Base-by-base conservation (phyloP, 1,140 invertebrate genomes). In the Cyclargus thomasi region DNA sequence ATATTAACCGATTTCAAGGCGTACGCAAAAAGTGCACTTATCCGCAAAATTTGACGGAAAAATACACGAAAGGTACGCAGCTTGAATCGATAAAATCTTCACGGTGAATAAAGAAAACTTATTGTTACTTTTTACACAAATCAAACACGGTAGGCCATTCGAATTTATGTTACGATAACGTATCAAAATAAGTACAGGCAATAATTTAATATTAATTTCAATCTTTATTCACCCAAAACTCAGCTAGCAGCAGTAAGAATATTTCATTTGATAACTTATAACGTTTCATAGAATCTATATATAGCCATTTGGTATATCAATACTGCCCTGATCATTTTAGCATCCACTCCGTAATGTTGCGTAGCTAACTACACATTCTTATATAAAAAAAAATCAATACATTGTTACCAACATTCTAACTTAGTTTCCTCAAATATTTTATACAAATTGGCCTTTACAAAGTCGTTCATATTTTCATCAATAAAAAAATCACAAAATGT, bases 261-360 rank as follows among this genome's bases (percentile, higher is more conserved):
- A 47, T 59, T 65, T 64, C 35, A 64, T 70, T 63, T 21, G 18
- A 62, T 59, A 74, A 68, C 62, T 72, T 74, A 72, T 74, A 74
- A 78, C 73, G 71, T 76, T 68, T 77, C 78, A 80, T 74, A 78
- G 70, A 80, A 76, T 72, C 55, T 82, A 74, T 83, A 81, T 80
- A 71, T 79, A 84, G 70, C 74, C 81, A 86, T 86, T 86, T 86
- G 84, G 82, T 83, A 85, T 83, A 71, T 75, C 71, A 86, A 86
- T 86, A 86, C 84, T 86, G 84, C 71, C 79, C 78, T 77, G 82
- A 79, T 66, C 53, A 57, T 65, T 65, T 57, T 57, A 66, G 65
- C 22, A 59, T 66, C 65, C 53, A 18, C 55, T 17, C n/a, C 23
- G n/a, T 18, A 55, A 21, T 47, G 39, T 65, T 65, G 64, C 55